These are phyloP conservation scores for Cettia cetti DNA, from an alignment of 2,113 vertebrate genomes.

Conservation along the genomic window DNA sequence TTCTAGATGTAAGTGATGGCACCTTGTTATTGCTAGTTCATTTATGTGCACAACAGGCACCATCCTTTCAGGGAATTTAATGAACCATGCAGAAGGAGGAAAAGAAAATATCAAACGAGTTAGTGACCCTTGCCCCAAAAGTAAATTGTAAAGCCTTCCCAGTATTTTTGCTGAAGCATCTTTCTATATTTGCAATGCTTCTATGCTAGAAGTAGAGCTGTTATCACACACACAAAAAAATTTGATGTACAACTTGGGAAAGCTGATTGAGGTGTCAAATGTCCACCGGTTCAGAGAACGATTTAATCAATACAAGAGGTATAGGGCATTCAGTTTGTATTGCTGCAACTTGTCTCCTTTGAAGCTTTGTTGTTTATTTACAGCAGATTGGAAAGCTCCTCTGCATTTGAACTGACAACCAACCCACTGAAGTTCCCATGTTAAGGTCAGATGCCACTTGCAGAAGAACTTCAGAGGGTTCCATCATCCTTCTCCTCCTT, in stretches of 20 bases:
- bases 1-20: conserved; percentile 8
- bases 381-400: conserved; percentile 6
- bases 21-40: neutral
- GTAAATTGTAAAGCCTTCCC: conserved; percentile 40
- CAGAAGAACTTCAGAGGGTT: conserved; percentile 22
- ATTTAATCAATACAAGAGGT: conserved; percentile 39
- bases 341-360: conserved; percentile 1
- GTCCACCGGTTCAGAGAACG: neutral
- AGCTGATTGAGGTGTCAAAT: conserved; percentile 40
- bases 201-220: neutral
- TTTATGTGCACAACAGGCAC: conserved; percentile 35
- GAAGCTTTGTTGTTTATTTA: conserved; percentile 42
- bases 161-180: neutral
- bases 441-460: conserved; percentile 24
- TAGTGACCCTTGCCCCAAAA: conserved; percentile 38
- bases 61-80: conserved; percentile 45
- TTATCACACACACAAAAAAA: neutral
- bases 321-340: neutral
- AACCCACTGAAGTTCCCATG: neutral
- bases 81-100: conserved; percentile 40
- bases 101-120: conserved; percentile 56
- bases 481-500: neutral
- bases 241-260: neutral
- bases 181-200: neutral
- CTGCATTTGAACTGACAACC: neutral